Base-by-base conservation (phyloP, 1,140 invertebrate species). In the Asobara japonica region DNA sequence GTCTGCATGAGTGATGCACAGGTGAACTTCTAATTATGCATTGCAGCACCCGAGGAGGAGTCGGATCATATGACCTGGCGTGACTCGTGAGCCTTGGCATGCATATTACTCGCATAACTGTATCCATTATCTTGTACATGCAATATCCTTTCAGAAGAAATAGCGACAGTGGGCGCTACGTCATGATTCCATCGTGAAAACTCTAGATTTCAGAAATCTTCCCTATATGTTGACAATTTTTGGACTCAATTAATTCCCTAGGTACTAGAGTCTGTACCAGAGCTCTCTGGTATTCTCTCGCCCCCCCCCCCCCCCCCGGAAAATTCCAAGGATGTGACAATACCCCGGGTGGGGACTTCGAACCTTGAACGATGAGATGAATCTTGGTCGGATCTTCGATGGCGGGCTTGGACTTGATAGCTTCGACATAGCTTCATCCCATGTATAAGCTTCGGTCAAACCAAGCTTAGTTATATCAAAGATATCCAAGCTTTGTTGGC, bases 11-110 rank as follows among this genome's bases (percentile, higher is more conserved):
- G 8, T n/a, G 36, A 11, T 18, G 16, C 18, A 62, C 72, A 74
- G 67, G 68, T 74, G 73, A 60, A 71, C 27, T 62, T 62, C 29
- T 71, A 30, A 62, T 62, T 62, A 31, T 62, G 10, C 29, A 62
- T 62, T 62, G 60, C 29, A 31, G 27, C 27, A 62, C 1, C n/a
- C 20, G 56, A 56, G 60, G 61, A 27, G 65, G 60, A 48, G 56
- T 70, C 65, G 38, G 51, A 66, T 74, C 68, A 74, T 51, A 64
- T 74, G 73, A 67, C 65, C 48, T 65, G 6, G 20, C 20, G 30
- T 73, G 69, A 56, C 76, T 74, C 48, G 74, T 70, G 76, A 77
- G 75, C 73, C 77, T 79, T 79, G 76, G 74, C 77, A 78, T 74
- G 75, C 74, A 77, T 76, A 76, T 45, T 16, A 65, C 62, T 22